Percentiles rank a stretch among this genome's conserved stretches.
These are phyloP conservation scores for Collichthys lucidus DNA, from an alignment of 2,113 vertebrate genomes.

Conservation along the genomic window DNA sequence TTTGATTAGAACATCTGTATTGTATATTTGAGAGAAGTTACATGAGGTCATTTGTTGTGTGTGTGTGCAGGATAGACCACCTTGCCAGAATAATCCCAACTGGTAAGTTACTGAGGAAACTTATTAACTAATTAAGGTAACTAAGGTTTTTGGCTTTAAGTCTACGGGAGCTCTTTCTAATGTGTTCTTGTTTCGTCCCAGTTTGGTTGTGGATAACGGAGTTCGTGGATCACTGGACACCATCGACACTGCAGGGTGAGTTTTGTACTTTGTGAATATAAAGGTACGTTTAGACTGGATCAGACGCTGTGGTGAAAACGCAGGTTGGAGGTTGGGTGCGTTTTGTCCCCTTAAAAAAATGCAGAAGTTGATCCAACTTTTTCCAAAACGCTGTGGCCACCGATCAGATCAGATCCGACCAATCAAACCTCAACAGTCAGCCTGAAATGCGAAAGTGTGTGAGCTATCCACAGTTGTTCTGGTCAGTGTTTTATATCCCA, in stretches of 20 bases:
- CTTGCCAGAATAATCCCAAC: constrained; percentile 5
- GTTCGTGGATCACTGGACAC: constrained; percentile 74
- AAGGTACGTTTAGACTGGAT: no score
- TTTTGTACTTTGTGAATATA: not conserved
- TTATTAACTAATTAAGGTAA: no score
- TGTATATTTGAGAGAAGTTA: constrained; percentile 1
- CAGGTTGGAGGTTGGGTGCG: not conserved
- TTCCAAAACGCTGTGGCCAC: no score
- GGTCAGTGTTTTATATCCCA: no score
- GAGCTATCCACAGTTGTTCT: no score
- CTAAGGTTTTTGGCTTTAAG: no score
- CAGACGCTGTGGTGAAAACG: no score
- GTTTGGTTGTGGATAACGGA: constrained; percentile 56
- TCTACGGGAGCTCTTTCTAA: not conserved
- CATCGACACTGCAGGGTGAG: constrained; percentile 68
- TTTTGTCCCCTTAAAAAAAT: no score
- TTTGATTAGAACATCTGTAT: not conserved
- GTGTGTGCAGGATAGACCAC: constrained; percentile 56
- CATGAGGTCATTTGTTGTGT: not conserved
- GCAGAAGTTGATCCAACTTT: no score
- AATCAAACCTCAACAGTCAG: no score
- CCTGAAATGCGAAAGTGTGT: no score
- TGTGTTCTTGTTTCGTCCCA: constrained; percentile 26
- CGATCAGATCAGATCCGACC: no score
- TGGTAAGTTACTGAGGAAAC: constrained; percentile 46